These are phyloP conservation scores for Pseudomyrmex cubaensis DNA, from an alignment of 1,140 invertebrate species.

Conservation along the genomic window DNA sequence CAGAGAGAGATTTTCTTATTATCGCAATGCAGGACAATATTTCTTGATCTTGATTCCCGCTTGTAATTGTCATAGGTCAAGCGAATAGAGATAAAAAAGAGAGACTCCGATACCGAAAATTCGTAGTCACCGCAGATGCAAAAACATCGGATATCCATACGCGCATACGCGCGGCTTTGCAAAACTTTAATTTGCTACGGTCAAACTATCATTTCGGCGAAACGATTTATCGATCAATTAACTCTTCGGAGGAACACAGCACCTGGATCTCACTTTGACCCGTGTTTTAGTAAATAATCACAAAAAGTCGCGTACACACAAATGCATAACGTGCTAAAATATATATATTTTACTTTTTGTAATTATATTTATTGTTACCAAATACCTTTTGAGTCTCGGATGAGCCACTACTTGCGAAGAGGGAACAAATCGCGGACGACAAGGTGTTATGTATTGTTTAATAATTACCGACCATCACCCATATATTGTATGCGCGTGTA, in stretches of 20 bases:
- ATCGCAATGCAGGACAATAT: constrained; percentile 70
- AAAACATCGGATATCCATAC: constrained; percentile 42
- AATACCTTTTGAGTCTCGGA: too few relatives aligned
- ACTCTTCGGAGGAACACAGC: too few relatives aligned
- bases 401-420: too few relatives aligned
- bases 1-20: constrained; percentile 65
- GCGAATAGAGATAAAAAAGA: constrained; percentile 77
- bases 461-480: constrained; percentile 10
- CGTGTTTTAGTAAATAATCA: too few relatives aligned
- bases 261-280: too few relatives aligned
- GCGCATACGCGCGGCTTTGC: background rate
- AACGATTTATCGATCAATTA: constrained; percentile 39
- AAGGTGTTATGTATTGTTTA: background rate
- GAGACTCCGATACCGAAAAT: constrained; percentile 11
- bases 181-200: constrained; percentile 18
- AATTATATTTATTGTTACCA: too few relatives aligned
- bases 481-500: background rate
- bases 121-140: background rate
- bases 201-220: constrained; percentile 6
- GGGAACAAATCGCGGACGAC: background rate
- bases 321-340: too few relatives aligned
- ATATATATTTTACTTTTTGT: too few relatives aligned
- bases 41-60: constrained; percentile 76
- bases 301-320: too few relatives aligned
- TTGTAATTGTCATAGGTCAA: constrained; percentile 83